Conservation (phyloP, 2,888 invertebrate genomes). For the Eilema griseolum region DNA sequence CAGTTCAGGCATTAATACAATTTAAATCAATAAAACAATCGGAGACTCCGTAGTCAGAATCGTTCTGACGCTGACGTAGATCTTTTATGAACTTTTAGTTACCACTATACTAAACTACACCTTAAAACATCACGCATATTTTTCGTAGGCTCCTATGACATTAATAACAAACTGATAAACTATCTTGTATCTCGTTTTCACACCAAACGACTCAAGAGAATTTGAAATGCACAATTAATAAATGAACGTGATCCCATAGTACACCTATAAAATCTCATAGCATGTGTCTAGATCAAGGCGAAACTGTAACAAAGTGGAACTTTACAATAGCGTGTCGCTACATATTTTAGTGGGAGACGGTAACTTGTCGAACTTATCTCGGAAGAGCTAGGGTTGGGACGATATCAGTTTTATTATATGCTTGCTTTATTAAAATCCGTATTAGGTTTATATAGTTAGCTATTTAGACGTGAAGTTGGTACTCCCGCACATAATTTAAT, state of each 20-base stretch:
- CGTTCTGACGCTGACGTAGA: too few species aligned
- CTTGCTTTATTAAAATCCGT: not conserved
- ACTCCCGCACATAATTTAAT: not conserved
- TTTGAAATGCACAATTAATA: not conserved
- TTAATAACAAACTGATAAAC: too few species aligned
- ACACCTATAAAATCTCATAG: not conserved
- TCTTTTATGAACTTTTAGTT: too few species aligned
- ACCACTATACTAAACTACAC: too few species aligned
- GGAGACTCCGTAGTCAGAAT: too few species aligned
- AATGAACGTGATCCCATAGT: constrained; percentile 13
- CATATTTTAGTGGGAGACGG: constrained; percentile 82
- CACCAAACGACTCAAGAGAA: not conserved
- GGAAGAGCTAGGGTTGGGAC: constrained; percentile 53
- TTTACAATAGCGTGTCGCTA: constrained; percentile 84
- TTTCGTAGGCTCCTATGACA: too few species aligned
- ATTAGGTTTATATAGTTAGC: not conserved
- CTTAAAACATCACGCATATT: too few species aligned
- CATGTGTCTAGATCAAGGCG: constrained; percentile 60
- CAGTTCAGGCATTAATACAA: too few species aligned
- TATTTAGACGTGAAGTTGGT: not conserved
- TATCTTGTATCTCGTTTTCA: not conserved
- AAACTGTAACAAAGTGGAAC: constrained; percentile 70
- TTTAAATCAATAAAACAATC: too few species aligned
- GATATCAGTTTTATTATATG: not conserved
- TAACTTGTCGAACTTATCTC: constrained; percentile 81